Evolutionary conservation across 2,113 vertebrate species (phyloP), one percentile per base, ranked within the genome.

Genomic region (Felis catus): DNA sequence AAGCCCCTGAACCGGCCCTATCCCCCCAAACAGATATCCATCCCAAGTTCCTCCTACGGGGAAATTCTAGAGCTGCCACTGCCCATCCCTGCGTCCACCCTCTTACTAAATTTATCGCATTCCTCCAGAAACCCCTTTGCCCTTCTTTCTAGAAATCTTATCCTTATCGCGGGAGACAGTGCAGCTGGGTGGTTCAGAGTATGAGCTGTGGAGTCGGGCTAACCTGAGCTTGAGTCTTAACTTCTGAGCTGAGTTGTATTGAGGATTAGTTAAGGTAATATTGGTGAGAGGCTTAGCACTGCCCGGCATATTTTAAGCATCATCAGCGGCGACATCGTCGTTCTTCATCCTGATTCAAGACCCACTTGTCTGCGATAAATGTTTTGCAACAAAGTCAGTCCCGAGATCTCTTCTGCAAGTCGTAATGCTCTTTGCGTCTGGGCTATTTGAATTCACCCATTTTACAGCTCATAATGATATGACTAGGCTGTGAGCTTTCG

Each of bases 181-280:
- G 2, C 9, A 5, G 18, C 27, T 9, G 12, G 18, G 33, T 13
- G 7, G 45, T 36, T 78, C 13, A 33, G 88, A 84, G 23, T 4
- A 27, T 4, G 21, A n/a, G 7, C n/a, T 15, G 1, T 0, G 19
- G 31, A 9, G 53, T n/a, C 0, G 2, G 21, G 33, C 79, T 73
- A 13, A 84, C 41, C 31, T 3, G 12, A 89, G 41, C 13, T 7
- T 14, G 18, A 61, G n/a, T 15, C 18, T 76, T 83, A 33, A 16
- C 31, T 41, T 16, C 41, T 87, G 58, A 61, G 58, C 58, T 21
- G 58, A 61, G 36, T 25, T 7, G 21, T 86, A 94, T 36, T 65
- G 66, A 81, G n/a, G 36, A 78, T 36, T 53, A 73, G 71, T 41
- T 48, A 94, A 83, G 36, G 63, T 41, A 45, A 33, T n/a, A 29